Percentiles rank a stretch among this genome's conserved stretches.
These are phyloP conservation scores for Hanleya hanleyi DNA, from an alignment of 2,888 invertebrate genomes.

Conservation along the genomic window DNA sequence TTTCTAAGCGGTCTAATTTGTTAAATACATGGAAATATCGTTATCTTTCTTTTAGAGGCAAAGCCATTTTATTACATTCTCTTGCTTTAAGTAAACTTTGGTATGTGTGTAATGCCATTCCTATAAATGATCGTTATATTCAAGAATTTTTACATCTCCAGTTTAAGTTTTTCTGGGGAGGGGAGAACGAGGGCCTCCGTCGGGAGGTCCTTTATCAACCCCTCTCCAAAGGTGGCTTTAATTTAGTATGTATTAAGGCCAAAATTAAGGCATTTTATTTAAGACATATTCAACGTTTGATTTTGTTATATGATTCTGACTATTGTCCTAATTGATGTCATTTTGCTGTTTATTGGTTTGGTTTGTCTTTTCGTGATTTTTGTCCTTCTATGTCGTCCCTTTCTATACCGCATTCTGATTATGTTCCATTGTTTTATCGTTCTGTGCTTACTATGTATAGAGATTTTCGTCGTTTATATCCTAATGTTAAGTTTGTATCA, in stretches of 20 bases:
- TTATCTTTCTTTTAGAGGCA: background rate
- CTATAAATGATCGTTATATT: background rate
- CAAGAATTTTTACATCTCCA: background rate
- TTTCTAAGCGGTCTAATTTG: background rate
- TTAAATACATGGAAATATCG: background rate
- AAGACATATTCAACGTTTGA: background rate
- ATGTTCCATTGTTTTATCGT: background rate
- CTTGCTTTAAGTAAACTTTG: constrained; percentile 1
- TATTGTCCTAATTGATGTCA: background rate
- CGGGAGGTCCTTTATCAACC: background rate
- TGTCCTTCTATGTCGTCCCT: background rate
- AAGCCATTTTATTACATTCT: background rate
- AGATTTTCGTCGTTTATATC: background rate
- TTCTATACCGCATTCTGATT: background rate
- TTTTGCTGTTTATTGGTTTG: constrained; percentile 4
- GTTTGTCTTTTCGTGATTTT: background rate
- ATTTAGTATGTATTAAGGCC: background rate
- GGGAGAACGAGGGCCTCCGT: background rate
- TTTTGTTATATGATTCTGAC: background rate
- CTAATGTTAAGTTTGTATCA: background rate
- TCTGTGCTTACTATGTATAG: background rate
- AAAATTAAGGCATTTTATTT: background rate
- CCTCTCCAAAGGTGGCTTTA: background rate
- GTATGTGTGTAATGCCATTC: background rate
- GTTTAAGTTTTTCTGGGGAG: background rate